Evolutionary conservation across 2,113 vertebrate species (phyloP).

Genomic region (Epinephelus moara): DNA sequence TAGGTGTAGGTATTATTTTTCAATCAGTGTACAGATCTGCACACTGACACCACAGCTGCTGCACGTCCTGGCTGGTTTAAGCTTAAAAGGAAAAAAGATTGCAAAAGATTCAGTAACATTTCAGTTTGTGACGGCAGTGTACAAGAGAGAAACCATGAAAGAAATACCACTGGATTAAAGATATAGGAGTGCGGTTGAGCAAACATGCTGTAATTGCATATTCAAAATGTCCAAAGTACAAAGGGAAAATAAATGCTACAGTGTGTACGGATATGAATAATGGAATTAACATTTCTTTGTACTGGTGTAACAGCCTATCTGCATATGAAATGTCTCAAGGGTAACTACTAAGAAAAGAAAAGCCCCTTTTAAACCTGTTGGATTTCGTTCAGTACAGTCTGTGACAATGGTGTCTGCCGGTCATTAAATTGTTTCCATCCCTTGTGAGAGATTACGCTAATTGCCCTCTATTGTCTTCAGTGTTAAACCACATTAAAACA

Average conservation of each 20-base stretch:
- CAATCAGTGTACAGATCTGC: background rate
- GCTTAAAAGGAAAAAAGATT: no score
- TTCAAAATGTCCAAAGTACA: conserved; percentile 9
- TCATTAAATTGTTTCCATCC: background rate
- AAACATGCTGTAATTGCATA: background rate
- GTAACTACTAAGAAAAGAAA: conserved; percentile 18
- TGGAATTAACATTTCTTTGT: conserved; percentile 13
- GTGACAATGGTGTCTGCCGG: background rate
- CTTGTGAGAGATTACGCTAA: conserved; percentile 16
- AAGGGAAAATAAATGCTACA: background rate
- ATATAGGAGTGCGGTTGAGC: background rate
- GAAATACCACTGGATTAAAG: background rate
- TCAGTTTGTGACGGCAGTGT: background rate
- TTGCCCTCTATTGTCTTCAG: conserved; percentile 4
- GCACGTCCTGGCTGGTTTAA: background rate
- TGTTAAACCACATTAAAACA: conserved; percentile 9
- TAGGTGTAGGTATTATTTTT: background rate
- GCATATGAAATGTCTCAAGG: conserved; percentile 26
- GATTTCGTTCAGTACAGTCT: conserved; percentile 22
- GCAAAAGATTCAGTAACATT: background rate
- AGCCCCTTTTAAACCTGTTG: conserved; percentile 29
- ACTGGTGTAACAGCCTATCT: conserved; percentile 7
- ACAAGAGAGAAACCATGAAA: background rate
- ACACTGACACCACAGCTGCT: background rate
- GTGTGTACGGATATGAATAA: conserved; percentile 25